Evolutionary conservation across 2,113 vertebrate genomes (phyloP), one percentile per base, ranked within the genome.

Genomic region (Rousettus leschenaultii): DNA sequence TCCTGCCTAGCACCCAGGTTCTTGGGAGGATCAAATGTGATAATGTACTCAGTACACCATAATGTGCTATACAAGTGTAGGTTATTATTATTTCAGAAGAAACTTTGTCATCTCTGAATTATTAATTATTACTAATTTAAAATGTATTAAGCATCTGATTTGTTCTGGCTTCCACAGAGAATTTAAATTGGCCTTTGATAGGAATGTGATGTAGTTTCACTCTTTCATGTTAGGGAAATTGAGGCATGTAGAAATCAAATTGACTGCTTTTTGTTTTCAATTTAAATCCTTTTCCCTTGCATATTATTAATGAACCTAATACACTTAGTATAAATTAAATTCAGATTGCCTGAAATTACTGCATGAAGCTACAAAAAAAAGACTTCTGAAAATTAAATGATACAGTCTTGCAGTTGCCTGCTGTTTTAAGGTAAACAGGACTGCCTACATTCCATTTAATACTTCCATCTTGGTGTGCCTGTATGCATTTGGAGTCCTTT

Each of bases 1-100:
- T n/a, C 78, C 73, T 89, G 59, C 75, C 38, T 77, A 9, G 0
- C 12, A 18, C 55, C 11, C 35, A 57, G 48, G 59, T n/a, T 82
- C 61, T 68, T 79, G 38, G 63, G 53, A 78, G 68, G 38, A 71
- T 74, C 78, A 80, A 45, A 28, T 43, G 30, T 43, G 40, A 33
- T n/a, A 5, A 5, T 80, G 40, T 55, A 11, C 79, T 71, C 45
- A 1, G 77, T 30, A 12, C 55, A 51, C 51, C 13, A 2, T n/a
- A 79, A 89, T 38, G 70, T 66, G 48, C 79, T 55, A 1, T 26
- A 86, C 86, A 86, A 82, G 33, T 83, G 73, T 92, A 91, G 79
- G 63, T 68, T 71, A 75, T 95, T 95, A 82, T 92, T 95, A 96
- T 95, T 97, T 97, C 91, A 97, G 87, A 85, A 96, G 82, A 96